phyloP scores from a whole-genome alignment of 2,113 vertebrate species.

The Cebus imitator region DNA sequence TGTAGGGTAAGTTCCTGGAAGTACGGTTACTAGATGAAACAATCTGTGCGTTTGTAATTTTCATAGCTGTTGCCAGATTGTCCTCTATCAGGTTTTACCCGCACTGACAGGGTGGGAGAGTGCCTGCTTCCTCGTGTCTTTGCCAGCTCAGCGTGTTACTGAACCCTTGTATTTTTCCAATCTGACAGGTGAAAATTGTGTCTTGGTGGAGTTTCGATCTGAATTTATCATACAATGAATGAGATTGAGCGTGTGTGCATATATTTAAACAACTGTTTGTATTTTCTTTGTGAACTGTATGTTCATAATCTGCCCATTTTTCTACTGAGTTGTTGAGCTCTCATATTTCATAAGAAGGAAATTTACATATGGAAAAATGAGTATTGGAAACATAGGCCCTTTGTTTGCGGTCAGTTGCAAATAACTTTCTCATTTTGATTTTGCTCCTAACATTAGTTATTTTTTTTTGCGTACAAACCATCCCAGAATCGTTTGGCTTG shows the following conservation, averaged over 20 bases:
- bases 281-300: background rate
- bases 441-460: background rate
- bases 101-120: background rate
- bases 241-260: background rate
- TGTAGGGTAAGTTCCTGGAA: background rate
- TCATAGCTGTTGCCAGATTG: background rate
- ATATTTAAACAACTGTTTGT: background rate
- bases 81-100: background rate
- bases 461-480: background rate
- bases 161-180: background rate
- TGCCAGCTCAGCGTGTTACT: background rate
- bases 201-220: background rate
- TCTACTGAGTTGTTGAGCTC: background rate
- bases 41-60: background rate
- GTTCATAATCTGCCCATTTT: background rate
- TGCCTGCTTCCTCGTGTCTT: background rate
- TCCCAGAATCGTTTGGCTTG: background rate
- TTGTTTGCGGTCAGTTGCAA: background rate
- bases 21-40: background rate
- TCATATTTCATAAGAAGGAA: background rate
- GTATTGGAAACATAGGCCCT: background rate
- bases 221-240: background rate
- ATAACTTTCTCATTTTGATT: background rate
- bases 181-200: background rate
- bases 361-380: background rate